phyloP scores from a whole-genome alignment of 2,888 invertebrate genomes.

The Meganola albula region DNA sequence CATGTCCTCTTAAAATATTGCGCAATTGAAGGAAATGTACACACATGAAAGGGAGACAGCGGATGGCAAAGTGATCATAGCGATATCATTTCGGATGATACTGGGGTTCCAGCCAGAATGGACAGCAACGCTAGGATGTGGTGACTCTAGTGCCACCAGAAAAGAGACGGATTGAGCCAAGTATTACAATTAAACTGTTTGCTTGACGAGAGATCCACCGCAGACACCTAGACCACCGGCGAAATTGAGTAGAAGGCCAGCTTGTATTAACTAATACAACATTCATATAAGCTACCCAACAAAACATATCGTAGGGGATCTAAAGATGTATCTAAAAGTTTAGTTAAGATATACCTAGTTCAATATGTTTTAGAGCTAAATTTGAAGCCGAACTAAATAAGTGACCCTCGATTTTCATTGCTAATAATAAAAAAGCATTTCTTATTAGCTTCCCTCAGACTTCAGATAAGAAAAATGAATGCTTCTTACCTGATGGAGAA shows the following conservation, averaged over 20 bases:
- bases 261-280: slow-evolving; percentile 22
- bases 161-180: slow-evolving; percentile 44
- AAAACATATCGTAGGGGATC: too few relatives aligned
- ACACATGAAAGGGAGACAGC: slow-evolving; percentile 28
- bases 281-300: too few relatives aligned
- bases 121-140: slow-evolving; percentile 28
- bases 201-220: slow-evolving; percentile 47
- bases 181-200: slow-evolving; percentile 39
- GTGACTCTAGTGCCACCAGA: slow-evolving; percentile 40
- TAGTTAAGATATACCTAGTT: too few relatives aligned
- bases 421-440: too few relatives aligned
- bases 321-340: too few relatives aligned
- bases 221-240: slow-evolving; percentile 32
- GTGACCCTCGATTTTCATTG: too few relatives aligned
- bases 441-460: too few relatives aligned
- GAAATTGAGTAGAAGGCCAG: slow-evolving; percentile 31
- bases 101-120: slow-evolving; percentile 42
- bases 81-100: slow-evolving; percentile 43
- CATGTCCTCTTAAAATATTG: too few relatives aligned
- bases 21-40: too few relatives aligned
- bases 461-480: too few relatives aligned
- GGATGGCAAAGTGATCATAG: slow-evolving; percentile 31
- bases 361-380: too few relatives aligned
- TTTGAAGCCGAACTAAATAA: too few relatives aligned
- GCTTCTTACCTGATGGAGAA: slow-evolving; percentile 24